Evolutionary conservation across 2,888 invertebrate species (phyloP).

Genomic region (Drosophila testacea): DNA sequence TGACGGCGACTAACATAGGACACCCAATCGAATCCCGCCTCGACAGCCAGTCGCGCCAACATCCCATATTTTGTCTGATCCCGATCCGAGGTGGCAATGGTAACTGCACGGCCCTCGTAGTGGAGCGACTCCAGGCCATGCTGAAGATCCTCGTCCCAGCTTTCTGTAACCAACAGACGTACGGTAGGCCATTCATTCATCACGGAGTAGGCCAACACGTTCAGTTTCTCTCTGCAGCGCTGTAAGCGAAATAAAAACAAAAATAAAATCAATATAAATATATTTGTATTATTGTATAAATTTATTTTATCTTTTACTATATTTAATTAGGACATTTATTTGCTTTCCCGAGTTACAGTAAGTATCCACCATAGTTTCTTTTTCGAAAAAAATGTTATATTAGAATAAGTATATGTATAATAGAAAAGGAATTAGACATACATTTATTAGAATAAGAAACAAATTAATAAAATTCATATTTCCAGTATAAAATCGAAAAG

Average conservation of each 20-base stretch:
- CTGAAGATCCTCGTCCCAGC: constrained; percentile 96
- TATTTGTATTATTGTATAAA: too few relatives aligned
- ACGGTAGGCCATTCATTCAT: constrained; percentile 99
- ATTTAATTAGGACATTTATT: too few relatives aligned
- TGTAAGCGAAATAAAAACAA: constrained; percentile 80
- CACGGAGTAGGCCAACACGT: constrained; percentile 97
- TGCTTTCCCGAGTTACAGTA: too few relatives aligned
- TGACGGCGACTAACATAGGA: constrained; percentile 97
- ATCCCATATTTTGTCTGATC: constrained; percentile 97
- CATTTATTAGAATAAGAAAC: too few relatives aligned
- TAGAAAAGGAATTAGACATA: too few relatives aligned
- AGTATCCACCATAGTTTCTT: too few relatives aligned
- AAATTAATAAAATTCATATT: too few relatives aligned
- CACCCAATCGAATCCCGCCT: constrained; percentile 99
- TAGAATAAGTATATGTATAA: too few relatives aligned
- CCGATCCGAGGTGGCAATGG: constrained; percentile 97
- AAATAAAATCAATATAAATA: constrained; percentile 38
- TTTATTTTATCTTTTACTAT: too few relatives aligned
- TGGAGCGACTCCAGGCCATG: constrained; percentile 92
- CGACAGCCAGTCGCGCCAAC: constrained; percentile 97
- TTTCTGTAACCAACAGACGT: constrained; percentile 95
- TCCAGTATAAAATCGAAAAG: too few relatives aligned
- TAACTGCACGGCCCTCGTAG: constrained; percentile 98
- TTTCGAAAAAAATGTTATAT: too few relatives aligned
- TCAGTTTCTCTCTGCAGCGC: constrained; percentile 98